phyloP scores from a whole-genome alignment of 2,113 vertebrate genomes.

The Sapajus apella region DNA sequence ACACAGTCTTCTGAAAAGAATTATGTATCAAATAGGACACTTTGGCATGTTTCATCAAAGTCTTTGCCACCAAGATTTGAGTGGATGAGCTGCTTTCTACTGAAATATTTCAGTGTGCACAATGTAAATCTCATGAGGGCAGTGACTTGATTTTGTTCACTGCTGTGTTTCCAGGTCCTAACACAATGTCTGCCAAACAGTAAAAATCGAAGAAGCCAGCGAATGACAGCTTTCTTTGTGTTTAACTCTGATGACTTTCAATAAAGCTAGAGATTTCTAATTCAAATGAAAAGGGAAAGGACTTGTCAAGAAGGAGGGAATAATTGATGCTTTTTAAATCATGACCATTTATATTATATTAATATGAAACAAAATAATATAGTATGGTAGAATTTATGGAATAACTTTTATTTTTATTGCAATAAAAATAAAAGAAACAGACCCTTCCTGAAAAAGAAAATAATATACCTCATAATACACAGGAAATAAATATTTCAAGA shows the following conservation, averaged over 20 bases:
- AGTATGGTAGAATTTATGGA: not conserved
- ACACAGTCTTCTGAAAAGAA: not conserved
- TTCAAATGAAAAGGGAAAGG: not conserved
- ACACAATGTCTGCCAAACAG: not conserved
- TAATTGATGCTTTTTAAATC: not conserved
- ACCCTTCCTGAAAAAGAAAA: no score
- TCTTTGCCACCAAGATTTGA: not conserved
- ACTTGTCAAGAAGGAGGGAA: slow-evolving; percentile 28
- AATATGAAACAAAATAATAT: not conserved
- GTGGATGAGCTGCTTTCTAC: not conserved
- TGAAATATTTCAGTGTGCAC: not conserved
- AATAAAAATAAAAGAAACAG: not conserved
- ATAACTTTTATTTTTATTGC: not conserved
- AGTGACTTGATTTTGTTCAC: not conserved
- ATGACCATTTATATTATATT: not conserved
- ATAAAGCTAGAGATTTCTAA: not conserved
- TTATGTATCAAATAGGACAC: not conserved
- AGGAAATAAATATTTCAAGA: no score
- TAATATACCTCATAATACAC: no score
- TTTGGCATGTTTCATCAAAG: not conserved
- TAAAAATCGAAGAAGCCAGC: not conserved
- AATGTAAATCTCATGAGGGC: not conserved
- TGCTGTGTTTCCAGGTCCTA: not conserved
- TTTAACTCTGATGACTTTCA: not conserved
- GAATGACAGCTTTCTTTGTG: not conserved